These are phyloP conservation scores for Pundamilia nyererei DNA, from an alignment of 2,113 vertebrate genomes.

Conservation along the genomic window DNA sequence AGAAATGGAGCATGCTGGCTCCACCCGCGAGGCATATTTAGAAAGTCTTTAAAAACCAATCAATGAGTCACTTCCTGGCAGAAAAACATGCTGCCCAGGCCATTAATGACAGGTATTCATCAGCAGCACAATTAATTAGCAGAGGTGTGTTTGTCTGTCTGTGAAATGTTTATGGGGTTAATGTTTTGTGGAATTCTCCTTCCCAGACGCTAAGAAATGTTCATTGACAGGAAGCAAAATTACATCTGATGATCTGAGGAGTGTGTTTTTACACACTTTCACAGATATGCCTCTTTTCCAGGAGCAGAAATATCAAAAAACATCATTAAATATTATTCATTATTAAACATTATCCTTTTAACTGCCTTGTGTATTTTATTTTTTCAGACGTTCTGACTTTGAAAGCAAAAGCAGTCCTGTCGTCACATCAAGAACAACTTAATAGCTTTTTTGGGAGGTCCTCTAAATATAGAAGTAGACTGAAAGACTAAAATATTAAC, in stretches of 20 bases:
- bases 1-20: conserved; percentile 50
- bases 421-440: conserved; percentile 27
- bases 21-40: conserved; percentile 55
- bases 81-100: conserved; percentile 22
- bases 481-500: conserved; percentile 49
- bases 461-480: conserved; percentile 31
- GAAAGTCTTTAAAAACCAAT: conserved; percentile 67
- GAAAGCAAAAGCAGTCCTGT: conserved; percentile 3
- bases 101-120: conserved; percentile 56
- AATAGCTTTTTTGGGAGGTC: conserved; percentile 17
- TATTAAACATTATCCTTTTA: not conserved
- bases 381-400: not conserved
- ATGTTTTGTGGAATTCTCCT: conserved; percentile 32
- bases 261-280: not conserved
- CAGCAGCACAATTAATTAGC: conserved; percentile 49
- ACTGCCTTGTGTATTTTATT: not conserved
- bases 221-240: conserved; percentile 6
- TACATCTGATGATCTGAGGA: not conserved
- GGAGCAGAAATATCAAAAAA: not conserved
- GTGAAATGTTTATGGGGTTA: conserved; percentile 33
- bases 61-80: conserved; percentile 30
- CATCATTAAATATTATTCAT: not conserved
- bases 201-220: conserved; percentile 31
- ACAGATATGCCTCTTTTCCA: not conserved
- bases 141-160: conserved; percentile 14